Percentiles rank a stretch among this genome's conserved stretches.
phyloP scores from a whole-genome alignment of 2,113 vertebrate species.

The Sinocyclocheilus rhinocerous region DNA sequence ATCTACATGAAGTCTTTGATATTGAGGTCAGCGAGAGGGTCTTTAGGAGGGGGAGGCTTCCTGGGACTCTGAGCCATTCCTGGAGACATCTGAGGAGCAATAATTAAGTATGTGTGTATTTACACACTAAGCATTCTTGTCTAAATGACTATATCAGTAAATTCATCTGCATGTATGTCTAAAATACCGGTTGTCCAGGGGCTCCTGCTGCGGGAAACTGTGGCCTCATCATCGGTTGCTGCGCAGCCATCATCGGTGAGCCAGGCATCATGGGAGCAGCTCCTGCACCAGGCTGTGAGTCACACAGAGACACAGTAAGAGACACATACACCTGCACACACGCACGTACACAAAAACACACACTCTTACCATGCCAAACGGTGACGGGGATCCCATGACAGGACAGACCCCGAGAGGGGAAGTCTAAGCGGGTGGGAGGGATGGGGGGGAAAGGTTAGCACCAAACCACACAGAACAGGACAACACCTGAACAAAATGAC shows the following conservation, averaged over 20 bases:
- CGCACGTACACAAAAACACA: slow-evolving; percentile 23
- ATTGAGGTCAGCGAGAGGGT: slow-evolving; percentile 99
- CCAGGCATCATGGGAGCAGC: slow-evolving; percentile 87
- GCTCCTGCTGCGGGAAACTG: slow-evolving; percentile 81
- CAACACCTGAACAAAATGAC: slow-evolving; percentile 24
- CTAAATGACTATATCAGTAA: slow-evolving; percentile 28
- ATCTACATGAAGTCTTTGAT: slow-evolving; percentile 99
- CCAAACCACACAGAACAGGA: slow-evolving; percentile 37
- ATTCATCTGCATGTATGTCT: slow-evolving; percentile 4
- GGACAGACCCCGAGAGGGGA: slow-evolving; percentile 47
- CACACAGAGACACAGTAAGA: slow-evolving; percentile 49
- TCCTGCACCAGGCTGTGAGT: slow-evolving; percentile 79
- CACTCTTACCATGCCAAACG: slow-evolving; percentile 60
- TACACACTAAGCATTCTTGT: background rate
- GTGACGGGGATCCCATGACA: slow-evolving; percentile 52
- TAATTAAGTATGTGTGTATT: slow-evolving; percentile 2
- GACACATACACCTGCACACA: background rate
- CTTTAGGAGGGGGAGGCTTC: slow-evolving; percentile 93
- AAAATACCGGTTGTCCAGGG: slow-evolving; percentile 79
- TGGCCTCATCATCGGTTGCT: slow-evolving; percentile 89
- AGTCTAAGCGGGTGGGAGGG: slow-evolving; percentile 41
- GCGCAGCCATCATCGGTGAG: slow-evolving; percentile 84
- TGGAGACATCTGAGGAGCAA: slow-evolving; percentile 73
- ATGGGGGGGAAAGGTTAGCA: slow-evolving; percentile 45
- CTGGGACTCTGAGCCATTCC: slow-evolving; percentile 90